These are phyloP conservation scores for Pantala flavescens DNA, from an alignment of 1,140 invertebrate species.

Conservation along the genomic window DNA sequence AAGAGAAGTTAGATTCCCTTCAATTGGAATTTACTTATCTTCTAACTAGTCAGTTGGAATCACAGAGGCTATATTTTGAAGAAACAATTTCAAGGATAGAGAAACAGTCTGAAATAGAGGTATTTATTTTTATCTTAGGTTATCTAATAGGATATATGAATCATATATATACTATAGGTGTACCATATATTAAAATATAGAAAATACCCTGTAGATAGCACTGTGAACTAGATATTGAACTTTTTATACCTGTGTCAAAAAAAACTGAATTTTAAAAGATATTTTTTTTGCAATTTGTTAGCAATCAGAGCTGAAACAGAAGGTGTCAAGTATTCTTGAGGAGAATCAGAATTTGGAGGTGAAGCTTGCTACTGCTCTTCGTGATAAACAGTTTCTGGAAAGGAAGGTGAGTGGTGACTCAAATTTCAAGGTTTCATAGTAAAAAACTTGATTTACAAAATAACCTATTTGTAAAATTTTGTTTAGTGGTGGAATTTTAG, in stretches of 20 bases:
- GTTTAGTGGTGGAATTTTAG: no score
- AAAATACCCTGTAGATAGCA: background rate
- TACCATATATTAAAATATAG: no score
- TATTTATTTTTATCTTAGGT: background rate
- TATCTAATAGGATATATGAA: background rate
- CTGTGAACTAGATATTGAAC: no score
- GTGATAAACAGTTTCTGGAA: constrained; percentile 56
- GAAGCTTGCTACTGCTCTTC: constrained; percentile 36
- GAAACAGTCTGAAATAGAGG: constrained; percentile 21
- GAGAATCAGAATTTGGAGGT: constrained; percentile 34
- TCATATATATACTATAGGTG: no score
- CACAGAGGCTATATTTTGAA: constrained; percentile 88
- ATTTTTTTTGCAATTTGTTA: constrained; percentile 23
- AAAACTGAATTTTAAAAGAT: no score
- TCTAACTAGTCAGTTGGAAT: constrained; percentile 92
- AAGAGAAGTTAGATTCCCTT: constrained; percentile 43
- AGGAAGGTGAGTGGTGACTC: constrained; percentile 40
- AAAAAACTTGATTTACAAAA: no score
- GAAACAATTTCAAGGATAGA: constrained; percentile 60
- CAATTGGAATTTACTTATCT: constrained; percentile 95
- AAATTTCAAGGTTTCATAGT: background rate
- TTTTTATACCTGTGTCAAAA: no score
- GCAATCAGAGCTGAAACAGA: constrained; percentile 33
- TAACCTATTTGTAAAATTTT: no score
- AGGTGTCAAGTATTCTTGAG: constrained; percentile 31